Conservation (phyloP, 1,140 invertebrate genomes). For the Palaemon carinicauda region DNA sequence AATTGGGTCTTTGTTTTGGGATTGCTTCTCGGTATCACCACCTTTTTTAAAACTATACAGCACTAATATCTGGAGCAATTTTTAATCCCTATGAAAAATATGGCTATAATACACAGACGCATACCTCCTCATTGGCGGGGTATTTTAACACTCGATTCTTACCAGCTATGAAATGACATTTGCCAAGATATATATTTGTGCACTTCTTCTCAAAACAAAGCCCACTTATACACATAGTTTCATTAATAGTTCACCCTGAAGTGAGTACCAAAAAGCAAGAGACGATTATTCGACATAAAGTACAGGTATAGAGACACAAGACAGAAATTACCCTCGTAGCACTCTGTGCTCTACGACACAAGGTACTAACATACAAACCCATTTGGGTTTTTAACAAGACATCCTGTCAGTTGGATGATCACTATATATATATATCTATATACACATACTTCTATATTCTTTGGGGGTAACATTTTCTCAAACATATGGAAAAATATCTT, state of each 20-base stretch:
- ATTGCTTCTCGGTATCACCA: neutral
- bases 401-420: too few relatives aligned
- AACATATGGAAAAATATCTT: too few relatives aligned
- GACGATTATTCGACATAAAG: too few relatives aligned
- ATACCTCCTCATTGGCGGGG: neutral
- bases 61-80: constrained; percentile 25
- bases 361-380: too few relatives aligned
- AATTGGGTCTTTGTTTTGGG: constrained; percentile 33
- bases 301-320: too few relatives aligned
- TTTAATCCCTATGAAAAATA: neutral
- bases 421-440: too few relatives aligned
- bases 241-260: neutral
- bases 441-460: too few relatives aligned
- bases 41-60: neutral
- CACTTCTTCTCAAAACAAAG: constrained; percentile 34
- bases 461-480: too few relatives aligned
- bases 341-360: too few relatives aligned
- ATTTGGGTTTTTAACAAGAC: too few relatives aligned
- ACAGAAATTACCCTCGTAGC: too few relatives aligned
- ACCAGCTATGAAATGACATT: constrained; percentile 10
- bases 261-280: neutral
- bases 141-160: neutral
- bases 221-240: constrained; percentile 11
- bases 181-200: neutral
- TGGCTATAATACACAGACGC: neutral